Evolutionary conservation across 2,113 vertebrate genomes (phyloP), one percentile per base, ranked within the genome.

Genomic region (Hydropotes inermis): DNA sequence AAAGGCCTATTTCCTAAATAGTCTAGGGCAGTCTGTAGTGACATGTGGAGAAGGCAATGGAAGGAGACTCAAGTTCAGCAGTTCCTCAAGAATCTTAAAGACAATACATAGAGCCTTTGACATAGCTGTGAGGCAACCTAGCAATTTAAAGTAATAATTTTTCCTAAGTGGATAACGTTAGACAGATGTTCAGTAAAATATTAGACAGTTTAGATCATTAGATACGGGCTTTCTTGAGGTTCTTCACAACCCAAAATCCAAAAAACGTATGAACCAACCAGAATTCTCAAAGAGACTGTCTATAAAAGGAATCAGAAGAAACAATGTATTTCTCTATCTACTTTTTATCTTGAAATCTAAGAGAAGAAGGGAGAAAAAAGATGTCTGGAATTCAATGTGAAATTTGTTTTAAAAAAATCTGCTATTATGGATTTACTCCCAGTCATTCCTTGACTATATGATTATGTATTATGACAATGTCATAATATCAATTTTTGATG

Each of bases 381-480:
- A 25, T 85, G 87, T 94, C 89, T 90, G 94, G 92, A 94, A 96
- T 88, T 85, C 82, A 97, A 92, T 25, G 52, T 58, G 39, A 97
- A 96, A 57, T 93, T 95, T 89, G 1, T 82, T 97, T 8, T 9
- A 92, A 83, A 92, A 96, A 96, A 91, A 92, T 83, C 85, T 95
- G 85, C 88, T 96, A 84, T 96, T 97, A 95, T 76, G 84, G 95
- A 98, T 98, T 96, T 95, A 92, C 74, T 96, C 97, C 96, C 89
- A 95, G 90, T 93, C 57, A 70, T 97, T 97, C 79, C 74, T 85
- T 96, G 96, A 97, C 92, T 87, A 17, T 96, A 95, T 92, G 92
- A 97, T 98, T 98, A 91, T 98, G 87, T 98, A 78, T 96, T 98
- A 96, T 97, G 97, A 98, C 97, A 98, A 92, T 97, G 97, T 97